Evolutionary conservation across 2,797 vertebrate species (phyloP).

Genomic region (Hyperoplus lanceolatus): DNA sequence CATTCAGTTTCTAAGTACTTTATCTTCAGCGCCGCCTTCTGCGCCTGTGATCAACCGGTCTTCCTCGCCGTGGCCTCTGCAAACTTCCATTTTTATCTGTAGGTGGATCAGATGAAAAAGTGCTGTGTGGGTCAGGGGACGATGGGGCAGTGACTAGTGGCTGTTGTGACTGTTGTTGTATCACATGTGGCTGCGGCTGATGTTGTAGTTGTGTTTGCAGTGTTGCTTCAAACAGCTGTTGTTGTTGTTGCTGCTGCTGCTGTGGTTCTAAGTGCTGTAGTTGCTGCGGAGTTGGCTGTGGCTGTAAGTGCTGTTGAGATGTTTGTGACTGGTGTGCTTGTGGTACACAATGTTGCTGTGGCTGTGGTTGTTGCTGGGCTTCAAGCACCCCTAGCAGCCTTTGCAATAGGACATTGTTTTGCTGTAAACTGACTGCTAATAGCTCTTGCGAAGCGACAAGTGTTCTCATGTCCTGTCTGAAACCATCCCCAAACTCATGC

Average conservation of each 20-base stretch:
- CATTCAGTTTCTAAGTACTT: slow-evolving; percentile 45
- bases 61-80: slow-evolving; percentile 82
- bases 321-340: slow-evolving; percentile 74
- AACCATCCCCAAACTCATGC: slow-evolving; percentile 86
- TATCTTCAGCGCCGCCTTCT: slow-evolving; percentile 81
- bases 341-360: slow-evolving; percentile 76
- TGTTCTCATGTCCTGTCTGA: slow-evolving; percentile 85
- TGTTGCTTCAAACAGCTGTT: slow-evolving; percentile 63
- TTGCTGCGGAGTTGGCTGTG: slow-evolving; percentile 63
- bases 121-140: slow-evolving; percentile 76
- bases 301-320: slow-evolving; percentile 76
- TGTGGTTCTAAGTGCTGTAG: slow-evolving; percentile 71
- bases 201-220: slow-evolving; percentile 71
- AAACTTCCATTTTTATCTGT: slow-evolving; percentile 67
- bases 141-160: slow-evolving; percentile 68
- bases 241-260: slow-evolving; percentile 59
- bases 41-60: slow-evolving; percentile 84
- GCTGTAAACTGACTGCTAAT: slow-evolving; percentile 86
- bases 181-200: slow-evolving; percentile 55
- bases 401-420: slow-evolving; percentile 88
- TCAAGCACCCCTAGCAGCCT: slow-evolving; percentile 87
- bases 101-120: slow-evolving; percentile 74
- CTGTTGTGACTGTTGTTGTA: slow-evolving; percentile 65
- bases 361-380: slow-evolving; percentile 82
- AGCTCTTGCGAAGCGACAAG: slow-evolving; percentile 88